A percentile compares a stretch with the other conserved stretches of the same genome.
phyloP scores from a whole-genome alignment of 2,797 vertebrate species.

The Chelon auratus region DNA sequence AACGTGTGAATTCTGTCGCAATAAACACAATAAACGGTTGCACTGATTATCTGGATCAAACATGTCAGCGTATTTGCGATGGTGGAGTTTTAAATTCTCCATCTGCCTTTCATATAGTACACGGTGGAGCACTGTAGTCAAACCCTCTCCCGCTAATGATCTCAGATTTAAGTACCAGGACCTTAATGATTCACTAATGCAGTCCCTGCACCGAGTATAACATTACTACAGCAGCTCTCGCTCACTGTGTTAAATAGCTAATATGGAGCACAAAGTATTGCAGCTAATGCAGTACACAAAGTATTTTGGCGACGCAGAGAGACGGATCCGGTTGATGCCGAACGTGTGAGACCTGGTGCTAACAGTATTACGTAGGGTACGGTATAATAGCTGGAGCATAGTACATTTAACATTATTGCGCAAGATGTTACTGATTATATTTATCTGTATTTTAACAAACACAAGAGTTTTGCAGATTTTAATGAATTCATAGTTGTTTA shows the following conservation, averaged over 20 bases:
- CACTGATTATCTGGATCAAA: slow-evolving; percentile 11
- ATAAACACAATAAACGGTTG: not conserved
- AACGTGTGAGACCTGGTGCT: slow-evolving; percentile 2
- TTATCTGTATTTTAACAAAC: not conserved
- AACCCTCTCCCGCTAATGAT: slow-evolving; percentile 65
- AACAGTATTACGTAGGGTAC: not conserved
- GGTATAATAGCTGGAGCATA: too few species aligned
- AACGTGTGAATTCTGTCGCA: not conserved
- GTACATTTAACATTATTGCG: too few species aligned
- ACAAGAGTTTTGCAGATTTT: not conserved
- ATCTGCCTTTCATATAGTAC: slow-evolving; percentile 25
- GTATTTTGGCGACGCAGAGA: slow-evolving; percentile 44
- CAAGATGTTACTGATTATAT: too few species aligned
- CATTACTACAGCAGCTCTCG: slow-evolving; percentile 50
- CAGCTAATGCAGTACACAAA: slow-evolving; percentile 37
- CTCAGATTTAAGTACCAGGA: slow-evolving; percentile 61
- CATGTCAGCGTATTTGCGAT: slow-evolving; percentile 9
- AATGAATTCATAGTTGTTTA: not conserved
- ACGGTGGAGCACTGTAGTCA: slow-evolving; percentile 36
- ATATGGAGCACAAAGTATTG: slow-evolving; percentile 1
- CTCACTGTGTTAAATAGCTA: slow-evolving; percentile 58
- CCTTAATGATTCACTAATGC: slow-evolving; percentile 68
- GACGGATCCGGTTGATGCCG: slow-evolving; percentile 50
- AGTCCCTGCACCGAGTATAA: slow-evolving; percentile 61
- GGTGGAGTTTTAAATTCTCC: not conserved